Percentiles rank a stretch among this genome's conserved stretches.
Evolutionary conservation across 2,113 vertebrate species (phyloP).

Genomic region (Falcunculus frontatus): DNA sequence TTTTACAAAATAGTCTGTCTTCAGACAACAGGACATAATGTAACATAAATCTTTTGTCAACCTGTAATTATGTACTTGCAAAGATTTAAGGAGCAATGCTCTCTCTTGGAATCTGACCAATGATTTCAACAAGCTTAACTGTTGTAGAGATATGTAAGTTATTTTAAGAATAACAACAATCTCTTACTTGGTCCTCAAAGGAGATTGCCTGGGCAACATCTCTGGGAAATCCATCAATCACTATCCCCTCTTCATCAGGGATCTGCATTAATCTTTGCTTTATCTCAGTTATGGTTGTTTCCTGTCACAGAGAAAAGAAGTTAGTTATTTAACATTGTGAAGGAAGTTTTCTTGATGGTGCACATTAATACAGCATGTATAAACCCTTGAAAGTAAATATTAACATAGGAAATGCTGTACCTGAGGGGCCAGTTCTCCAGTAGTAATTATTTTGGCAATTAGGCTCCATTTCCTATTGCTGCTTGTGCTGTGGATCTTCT

Average conservation of each 20-base stretch:
- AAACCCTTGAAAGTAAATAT: not conserved
- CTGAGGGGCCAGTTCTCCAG: conserved; percentile 96
- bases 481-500: conserved; percentile 96
- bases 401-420: conserved; percentile 63
- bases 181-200: conserved; percentile 96
- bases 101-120: not conserved
- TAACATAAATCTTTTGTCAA: not conserved
- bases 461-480: conserved; percentile 98
- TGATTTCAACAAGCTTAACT: conserved; percentile 4
- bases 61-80: not conserved
- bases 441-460: conserved; percentile 98
- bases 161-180: conserved; percentile 37
- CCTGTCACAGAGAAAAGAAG: conserved; percentile 72
- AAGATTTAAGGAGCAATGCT: conserved; percentile 4
- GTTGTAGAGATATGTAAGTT: not conserved
- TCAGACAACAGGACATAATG: not conserved
- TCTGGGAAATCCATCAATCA: conserved; percentile 96
- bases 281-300: conserved; percentile 99
- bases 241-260: conserved; percentile 90
- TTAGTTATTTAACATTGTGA: not conserved
- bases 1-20: not conserved
- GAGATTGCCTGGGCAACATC: conserved; percentile 95
- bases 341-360: not conserved
- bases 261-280: conserved; percentile 98
- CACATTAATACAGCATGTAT: not conserved